Base-by-base conservation (phyloP, 1,140 invertebrate genomes). In the Drosophila repletoides region DNA sequence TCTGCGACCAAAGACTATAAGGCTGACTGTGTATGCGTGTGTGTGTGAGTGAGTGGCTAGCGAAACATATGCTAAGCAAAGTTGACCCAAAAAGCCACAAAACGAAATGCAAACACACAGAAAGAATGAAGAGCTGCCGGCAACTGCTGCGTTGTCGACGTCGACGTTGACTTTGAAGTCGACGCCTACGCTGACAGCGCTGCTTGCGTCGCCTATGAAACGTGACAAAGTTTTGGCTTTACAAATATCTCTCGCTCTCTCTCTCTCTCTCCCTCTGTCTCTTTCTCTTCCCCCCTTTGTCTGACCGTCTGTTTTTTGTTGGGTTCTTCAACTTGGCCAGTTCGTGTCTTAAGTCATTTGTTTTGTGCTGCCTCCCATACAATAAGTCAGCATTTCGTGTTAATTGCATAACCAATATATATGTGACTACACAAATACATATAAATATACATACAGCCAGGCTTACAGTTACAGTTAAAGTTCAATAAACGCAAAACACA, bases 11-110 rank as follows among this genome's bases (percentile, higher is more conserved):
- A 41, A 34, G 70, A 60, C 65, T 75, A 41, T 21, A 71, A 81
- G 72, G 67, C 76, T 55, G 48, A 24, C 48, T 24, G 63, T 60
- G 65, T 59, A 46, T 31, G 29, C 40, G 19, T 19, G 41, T 28
- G 48, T 26, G n/a, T n/a, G n/a, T n/a, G n/a, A n/a, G 38, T 60
- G 46, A 66, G 48, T 67, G 64, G 64, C 66, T 80, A 72, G 76
- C 79, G 53, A 84, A 84, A 84, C 80, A 86, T 79, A 86, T 86
- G 80, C 80, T 80, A 86, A 86, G 80, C 66, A 65, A n/a, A n/a
- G 80, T 80, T 86, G 80, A 86, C 80, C 80, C 75, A 86, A 86
- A 86, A 86, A 86, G 76, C 76, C 63, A 79, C 80, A 76, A 86
- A 86, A 84, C 75, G 72, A 86, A 86, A 86, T 86, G 80, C 80